Percentiles rank a stretch among this genome's conserved stretches.
phyloP scores from a whole-genome alignment of 2,797 vertebrate genomes.

The Silurus aristotelis region DNA sequence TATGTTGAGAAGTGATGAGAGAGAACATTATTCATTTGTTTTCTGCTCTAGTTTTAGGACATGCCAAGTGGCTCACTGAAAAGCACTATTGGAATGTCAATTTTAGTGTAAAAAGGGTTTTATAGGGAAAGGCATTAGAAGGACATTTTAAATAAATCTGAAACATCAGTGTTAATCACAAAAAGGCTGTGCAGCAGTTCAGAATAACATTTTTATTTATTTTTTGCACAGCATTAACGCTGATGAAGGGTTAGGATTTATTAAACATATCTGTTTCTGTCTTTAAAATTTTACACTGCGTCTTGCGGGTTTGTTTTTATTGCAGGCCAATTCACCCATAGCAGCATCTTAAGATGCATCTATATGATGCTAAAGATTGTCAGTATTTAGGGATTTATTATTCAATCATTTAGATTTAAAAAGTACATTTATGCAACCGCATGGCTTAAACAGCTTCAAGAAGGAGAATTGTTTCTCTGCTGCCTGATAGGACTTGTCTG shows the following conservation, averaged over 20 bases:
- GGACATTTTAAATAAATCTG: background rate
- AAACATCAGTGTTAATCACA: constrained; percentile 18
- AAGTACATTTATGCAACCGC: background rate
- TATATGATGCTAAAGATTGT: background rate
- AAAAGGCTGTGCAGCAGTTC: background rate
- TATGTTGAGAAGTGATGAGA: background rate
- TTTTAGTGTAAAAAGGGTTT: constrained; percentile 8
- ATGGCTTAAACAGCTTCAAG: background rate
- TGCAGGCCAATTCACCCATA: background rate
- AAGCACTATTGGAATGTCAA: background rate
- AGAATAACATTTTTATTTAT: background rate
- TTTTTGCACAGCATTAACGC: background rate
- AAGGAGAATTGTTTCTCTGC: background rate
- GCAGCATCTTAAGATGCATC: background rate
- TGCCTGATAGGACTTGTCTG: background rate
- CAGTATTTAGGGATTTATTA: constrained; percentile 1
- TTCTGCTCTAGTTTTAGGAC: constrained; percentile 13
- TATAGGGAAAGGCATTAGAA: background rate
- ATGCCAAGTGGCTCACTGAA: background rate
- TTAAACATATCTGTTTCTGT: background rate
- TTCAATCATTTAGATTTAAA: background rate
- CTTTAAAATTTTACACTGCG: background rate
- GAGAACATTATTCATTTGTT: background rate
- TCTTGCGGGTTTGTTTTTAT: background rate
- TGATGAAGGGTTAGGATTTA: background rate